A percentile compares a stretch with the other conserved stretches of the same genome.
Evolutionary conservation across 2,888 invertebrate species (phyloP).

Genomic region (Sycophila texana): DNA sequence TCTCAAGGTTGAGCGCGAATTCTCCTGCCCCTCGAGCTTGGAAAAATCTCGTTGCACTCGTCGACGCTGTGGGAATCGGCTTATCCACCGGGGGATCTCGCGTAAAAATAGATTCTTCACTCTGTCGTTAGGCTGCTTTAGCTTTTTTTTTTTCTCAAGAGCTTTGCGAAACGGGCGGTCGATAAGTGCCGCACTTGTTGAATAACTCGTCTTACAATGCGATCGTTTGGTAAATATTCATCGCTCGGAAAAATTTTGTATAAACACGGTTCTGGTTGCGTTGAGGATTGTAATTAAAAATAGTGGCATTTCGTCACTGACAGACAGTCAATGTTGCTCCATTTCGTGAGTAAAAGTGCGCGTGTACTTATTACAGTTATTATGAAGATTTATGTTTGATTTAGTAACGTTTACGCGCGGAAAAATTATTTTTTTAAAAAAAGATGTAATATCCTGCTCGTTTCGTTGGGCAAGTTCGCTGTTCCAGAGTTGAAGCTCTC

Average conservation of each 20-base stretch:
- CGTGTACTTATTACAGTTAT: conserved; percentile 15
- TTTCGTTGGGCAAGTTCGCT: neutral
- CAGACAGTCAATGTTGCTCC: neutral
- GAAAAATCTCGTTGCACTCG: neutral
- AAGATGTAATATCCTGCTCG: neutral
- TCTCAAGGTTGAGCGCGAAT: neutral
- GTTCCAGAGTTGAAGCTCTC: neutral
- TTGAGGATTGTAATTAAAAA: neutral
- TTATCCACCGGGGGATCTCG: no score
- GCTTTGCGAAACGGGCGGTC: no score
- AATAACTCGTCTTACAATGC: no score
- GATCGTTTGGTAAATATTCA: no score
- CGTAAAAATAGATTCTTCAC: no score
- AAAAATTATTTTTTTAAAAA: conserved; percentile 16
- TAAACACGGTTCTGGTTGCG: no score
- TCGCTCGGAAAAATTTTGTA: no score
- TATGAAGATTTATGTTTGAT: conserved; percentile 28
- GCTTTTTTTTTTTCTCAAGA: no score
- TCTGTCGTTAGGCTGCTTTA: no score
- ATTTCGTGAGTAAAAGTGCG: conserved; percentile 13
- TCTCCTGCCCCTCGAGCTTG: neutral
- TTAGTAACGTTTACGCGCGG: neutral
- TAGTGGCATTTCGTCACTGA: conserved; percentile 11
- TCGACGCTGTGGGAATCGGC: no score
- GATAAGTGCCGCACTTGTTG: no score